Evolutionary conservation across 2,113 vertebrate genomes (phyloP).

Genomic region (Haemorhous mexicanus): DNA sequence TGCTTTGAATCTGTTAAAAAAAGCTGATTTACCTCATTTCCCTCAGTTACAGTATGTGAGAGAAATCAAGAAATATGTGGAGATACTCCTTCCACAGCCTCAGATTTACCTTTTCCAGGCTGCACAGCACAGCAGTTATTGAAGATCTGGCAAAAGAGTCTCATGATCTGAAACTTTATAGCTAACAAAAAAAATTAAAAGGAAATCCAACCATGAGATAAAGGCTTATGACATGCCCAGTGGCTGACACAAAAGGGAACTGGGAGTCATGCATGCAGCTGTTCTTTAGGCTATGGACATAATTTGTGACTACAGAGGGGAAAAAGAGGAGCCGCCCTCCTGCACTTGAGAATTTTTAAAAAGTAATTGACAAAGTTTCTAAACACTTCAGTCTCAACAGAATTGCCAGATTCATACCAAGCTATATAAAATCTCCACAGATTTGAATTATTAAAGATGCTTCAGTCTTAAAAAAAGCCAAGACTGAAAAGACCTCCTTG

Average conservation of each 20-base stretch:
- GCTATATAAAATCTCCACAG: not conserved
- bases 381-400: not conserved
- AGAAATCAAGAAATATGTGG: not conserved
- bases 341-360: not conserved
- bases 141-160: not conserved
- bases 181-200: not conserved
- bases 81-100: not conserved
- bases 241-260: not conserved
- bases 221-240: not conserved
- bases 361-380: not conserved
- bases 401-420: not conserved
- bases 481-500: not conserved
- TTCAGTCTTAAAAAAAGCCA: not conserved
- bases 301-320: not conserved
- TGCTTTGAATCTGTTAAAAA: not conserved
- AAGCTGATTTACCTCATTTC: not conserved
- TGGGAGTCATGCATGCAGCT: not conserved
- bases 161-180: not conserved
- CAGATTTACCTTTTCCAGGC: not conserved
- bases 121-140: not conserved
- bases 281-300: not conserved
- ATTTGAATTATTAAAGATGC: conserved; percentile 29
- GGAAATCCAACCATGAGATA: not conserved
- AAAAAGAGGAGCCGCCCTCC: not conserved
- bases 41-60: not conserved